Evolutionary conservation across 2,797 vertebrate genomes (phyloP).

Genomic region (Tiaroga cobitis): DNA sequence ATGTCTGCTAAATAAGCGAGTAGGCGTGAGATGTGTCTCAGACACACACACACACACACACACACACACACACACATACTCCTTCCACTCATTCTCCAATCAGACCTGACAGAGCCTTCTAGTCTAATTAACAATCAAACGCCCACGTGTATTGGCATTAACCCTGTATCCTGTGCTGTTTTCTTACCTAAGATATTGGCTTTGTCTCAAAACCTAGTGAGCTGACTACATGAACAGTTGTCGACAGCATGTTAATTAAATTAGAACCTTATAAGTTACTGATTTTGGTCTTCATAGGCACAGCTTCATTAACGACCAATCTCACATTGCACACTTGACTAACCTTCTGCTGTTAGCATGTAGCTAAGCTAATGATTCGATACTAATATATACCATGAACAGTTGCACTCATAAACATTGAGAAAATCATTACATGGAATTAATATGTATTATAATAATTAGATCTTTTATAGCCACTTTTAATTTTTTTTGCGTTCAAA

Average conservation of each 20-base stretch:
- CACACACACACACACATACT: slow-evolving; percentile 68
- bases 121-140: slow-evolving; percentile 77
- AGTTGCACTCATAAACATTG: background rate
- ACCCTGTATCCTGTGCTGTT: slow-evolving; percentile 65
- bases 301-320: background rate
- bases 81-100: slow-evolving; percentile 59
- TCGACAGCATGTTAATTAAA: background rate
- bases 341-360: background rate
- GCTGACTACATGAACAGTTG: slow-evolving; percentile 6
- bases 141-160: slow-evolving; percentile 70
- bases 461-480: background rate
- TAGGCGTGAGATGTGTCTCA: slow-evolving; percentile 57
- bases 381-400: background rate
- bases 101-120: slow-evolving; percentile 79
- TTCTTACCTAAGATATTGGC: slow-evolving; percentile 70
- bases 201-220: slow-evolving; percentile 53
- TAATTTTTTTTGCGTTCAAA: background rate
- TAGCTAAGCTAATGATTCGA: background rate
- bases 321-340: background rate
- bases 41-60: slow-evolving; percentile 69
- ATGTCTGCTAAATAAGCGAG: slow-evolving; percentile 23
- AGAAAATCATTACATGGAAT: background rate
- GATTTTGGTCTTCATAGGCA: background rate
- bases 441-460: background rate
- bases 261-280: background rate